These are phyloP conservation scores for Agrochola macilenta DNA, from an alignment of 2,888 invertebrate species.

Conservation along the genomic window DNA sequence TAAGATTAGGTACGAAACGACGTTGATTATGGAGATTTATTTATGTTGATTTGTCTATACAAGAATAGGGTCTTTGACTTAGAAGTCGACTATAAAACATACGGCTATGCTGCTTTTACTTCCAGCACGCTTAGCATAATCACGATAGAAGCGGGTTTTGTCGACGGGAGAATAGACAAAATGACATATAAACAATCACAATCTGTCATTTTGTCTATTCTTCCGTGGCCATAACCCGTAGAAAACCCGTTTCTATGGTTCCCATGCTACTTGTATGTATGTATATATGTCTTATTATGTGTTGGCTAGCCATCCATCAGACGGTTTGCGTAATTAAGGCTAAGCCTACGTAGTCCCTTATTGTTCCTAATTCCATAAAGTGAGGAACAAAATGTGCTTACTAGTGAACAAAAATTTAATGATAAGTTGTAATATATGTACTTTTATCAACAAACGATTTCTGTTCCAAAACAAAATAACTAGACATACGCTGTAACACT, in stretches of 20 bases:
- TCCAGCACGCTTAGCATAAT: no score
- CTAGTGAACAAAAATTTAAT: neutral
- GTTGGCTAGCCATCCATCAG: neutral
- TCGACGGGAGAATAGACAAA: no score
- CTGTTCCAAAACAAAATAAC: neutral
- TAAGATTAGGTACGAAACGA: slow-evolving; percentile 46
- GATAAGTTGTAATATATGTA: neutral
- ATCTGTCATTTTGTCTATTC: no score
- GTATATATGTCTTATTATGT: neutral
- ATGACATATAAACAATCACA: no score
- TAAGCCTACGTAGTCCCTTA: neutral
- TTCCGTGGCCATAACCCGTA: no score
- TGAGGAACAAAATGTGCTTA: neutral
- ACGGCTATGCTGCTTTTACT: no score
- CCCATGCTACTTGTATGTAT: no score
- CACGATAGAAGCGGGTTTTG: no score
- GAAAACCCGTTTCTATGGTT: no score
- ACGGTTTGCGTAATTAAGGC: neutral
- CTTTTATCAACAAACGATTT: neutral
- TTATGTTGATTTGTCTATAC: slow-evolving; percentile 25
- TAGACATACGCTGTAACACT: neutral
- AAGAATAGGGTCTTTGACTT: neutral
- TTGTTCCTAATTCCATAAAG: neutral
- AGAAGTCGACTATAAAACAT: neutral
- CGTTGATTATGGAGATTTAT: slow-evolving; percentile 44